phyloP scores from a whole-genome alignment of 2,888 invertebrate species.

The Scotopteryx bipunctaria region DNA sequence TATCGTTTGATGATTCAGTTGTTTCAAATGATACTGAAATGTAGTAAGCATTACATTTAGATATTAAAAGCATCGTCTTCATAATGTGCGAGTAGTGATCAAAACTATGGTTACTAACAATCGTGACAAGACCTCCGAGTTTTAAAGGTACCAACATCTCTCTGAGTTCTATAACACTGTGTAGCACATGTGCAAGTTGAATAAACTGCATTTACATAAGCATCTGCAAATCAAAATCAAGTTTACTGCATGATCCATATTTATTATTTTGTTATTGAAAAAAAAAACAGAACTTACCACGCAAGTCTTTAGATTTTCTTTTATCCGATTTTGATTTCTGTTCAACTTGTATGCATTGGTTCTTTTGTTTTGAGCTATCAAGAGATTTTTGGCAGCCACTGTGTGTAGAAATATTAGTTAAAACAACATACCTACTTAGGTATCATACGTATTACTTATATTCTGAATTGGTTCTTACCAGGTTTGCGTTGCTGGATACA shows the following conservation, averaged over 20 bases:
- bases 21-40: constrained; percentile 5
- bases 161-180: constrained; percentile 30
- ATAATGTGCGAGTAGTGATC: too few species aligned
- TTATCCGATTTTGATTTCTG: background rate
- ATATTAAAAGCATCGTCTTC: too few species aligned
- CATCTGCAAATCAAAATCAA: constrained; percentile 26
- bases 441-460: background rate
- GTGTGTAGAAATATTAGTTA: background rate
- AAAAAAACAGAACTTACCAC: constrained; percentile 8
- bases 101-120: background rate
- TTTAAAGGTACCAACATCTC: constrained; percentile 25
- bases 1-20: constrained; percentile 9
- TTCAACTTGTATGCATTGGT: constrained; percentile 8
- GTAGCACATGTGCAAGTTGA: constrained; percentile 44
- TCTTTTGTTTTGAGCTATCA: background rate
- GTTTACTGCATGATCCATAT: background rate
- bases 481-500: constrained; percentile 15
- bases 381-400: constrained; percentile 16
- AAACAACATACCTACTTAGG: background rate
- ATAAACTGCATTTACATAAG: constrained; percentile 12
- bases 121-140: background rate
- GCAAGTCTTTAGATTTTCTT: background rate
- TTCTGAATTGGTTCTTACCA: constrained; percentile 14
- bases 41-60: too few species aligned
- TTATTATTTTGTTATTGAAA: background rate